These are phyloP conservation scores for Ethmia dodecea DNA, from an alignment of 2,888 invertebrate species.

Conservation along the genomic window DNA sequence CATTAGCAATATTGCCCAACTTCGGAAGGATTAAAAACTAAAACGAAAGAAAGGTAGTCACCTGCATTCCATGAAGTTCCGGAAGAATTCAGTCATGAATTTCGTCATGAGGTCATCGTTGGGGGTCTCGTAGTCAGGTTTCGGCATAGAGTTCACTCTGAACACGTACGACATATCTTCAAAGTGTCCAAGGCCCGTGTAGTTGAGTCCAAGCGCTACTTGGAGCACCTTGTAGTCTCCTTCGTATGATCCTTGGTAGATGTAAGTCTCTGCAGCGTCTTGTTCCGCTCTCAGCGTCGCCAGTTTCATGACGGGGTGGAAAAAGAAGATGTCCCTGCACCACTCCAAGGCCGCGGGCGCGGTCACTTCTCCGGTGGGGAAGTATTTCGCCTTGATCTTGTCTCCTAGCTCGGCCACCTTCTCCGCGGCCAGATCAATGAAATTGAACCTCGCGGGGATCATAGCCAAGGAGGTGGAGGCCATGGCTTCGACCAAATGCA, in stretches of 20 bases:
- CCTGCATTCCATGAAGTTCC: background rate
- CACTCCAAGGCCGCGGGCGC: background rate
- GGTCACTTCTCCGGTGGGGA: background rate
- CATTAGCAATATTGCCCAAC: too few relatives aligned
- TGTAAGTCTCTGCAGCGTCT: too few relatives aligned
- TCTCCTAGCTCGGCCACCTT: too few relatives aligned
- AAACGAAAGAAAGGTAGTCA: too few relatives aligned
- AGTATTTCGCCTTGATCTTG: too few relatives aligned
- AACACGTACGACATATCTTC: background rate
- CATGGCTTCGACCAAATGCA: conserved; percentile 36
- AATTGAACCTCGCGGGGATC: conserved; percentile 20
- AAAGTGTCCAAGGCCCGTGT: background rate
- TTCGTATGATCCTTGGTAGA: background rate
- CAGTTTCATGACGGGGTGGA: background rate
- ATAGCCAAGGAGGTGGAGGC: conserved; percentile 30
- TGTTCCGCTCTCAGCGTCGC: background rate
- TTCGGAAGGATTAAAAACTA: too few relatives aligned
- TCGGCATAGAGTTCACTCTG: background rate
- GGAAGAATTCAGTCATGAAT: background rate
- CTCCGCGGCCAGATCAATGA: too few relatives aligned
- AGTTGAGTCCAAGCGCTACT: background rate
- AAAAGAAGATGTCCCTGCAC: background rate
- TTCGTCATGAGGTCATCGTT: background rate
- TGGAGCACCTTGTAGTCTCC: background rate
- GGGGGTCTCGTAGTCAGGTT: background rate